Conservation (phyloP, 1,140 invertebrate species). For the Atopsyche davidsoni region DNA sequence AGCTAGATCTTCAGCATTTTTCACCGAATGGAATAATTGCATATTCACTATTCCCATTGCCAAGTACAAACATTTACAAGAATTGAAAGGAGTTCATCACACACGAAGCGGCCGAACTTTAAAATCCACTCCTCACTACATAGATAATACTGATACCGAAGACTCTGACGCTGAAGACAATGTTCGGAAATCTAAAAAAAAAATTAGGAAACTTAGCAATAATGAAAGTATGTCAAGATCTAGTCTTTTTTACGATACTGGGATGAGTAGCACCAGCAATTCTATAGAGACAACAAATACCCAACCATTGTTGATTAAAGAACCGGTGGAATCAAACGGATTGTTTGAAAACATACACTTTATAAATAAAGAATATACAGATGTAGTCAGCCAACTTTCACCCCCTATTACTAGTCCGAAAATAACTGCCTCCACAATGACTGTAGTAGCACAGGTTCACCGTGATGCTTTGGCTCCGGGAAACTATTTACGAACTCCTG, state of each 20-base stretch:
- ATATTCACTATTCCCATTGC: slow-evolving; percentile 16
- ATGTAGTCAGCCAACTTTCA: too few species aligned
- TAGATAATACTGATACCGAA: slow-evolving; percentile 19
- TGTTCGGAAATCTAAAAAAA: slow-evolving; percentile 18
- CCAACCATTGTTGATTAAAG: background rate
- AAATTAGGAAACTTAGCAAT: slow-evolving; percentile 16
- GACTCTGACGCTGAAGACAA: slow-evolving; percentile 9
- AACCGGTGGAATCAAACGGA: too few species aligned
- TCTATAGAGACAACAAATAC: background rate
- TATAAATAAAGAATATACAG: too few species aligned
- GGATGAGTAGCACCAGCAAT: slow-evolving; percentile 3
- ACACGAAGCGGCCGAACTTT: slow-evolving; percentile 23
- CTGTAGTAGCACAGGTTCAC: slow-evolving; percentile 14
- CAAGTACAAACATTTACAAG: slow-evolving; percentile 7
- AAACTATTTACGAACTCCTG: background rate
- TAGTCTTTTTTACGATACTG: slow-evolving; percentile 17
- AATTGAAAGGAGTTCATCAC: slow-evolving; percentile 17
- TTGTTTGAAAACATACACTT: too few species aligned
- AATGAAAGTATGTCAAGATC: slow-evolving; percentile 19
- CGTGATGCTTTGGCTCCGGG: too few species aligned
- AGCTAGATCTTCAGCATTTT: slow-evolving; percentile 15
- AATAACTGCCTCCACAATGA: slow-evolving; percentile 6
- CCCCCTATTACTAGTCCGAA: slow-evolving; percentile 4
- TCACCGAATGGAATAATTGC: slow-evolving; percentile 24
- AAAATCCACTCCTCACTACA: slow-evolving; percentile 20